Evolutionary conservation across 2,113 vertebrate species (phyloP).

Genomic region (Clarias batrachus): DNA sequence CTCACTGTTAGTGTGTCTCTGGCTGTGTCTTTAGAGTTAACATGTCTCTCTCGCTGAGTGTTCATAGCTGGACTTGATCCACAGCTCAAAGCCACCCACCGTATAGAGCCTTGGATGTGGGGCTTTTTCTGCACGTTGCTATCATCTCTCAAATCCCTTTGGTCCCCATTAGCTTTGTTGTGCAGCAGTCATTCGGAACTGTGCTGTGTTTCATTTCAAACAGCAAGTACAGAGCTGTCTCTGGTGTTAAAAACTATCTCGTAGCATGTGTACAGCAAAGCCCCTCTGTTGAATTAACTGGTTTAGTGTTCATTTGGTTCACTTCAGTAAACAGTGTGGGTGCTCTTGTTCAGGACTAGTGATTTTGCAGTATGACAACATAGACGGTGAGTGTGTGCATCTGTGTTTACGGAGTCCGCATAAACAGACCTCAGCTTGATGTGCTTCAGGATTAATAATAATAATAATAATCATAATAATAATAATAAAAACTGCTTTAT

Average conservation of each 20-base stretch:
- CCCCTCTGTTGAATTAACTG: background rate
- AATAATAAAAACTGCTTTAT: background rate
- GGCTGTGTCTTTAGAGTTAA: background rate
- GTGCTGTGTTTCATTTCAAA: conserved; percentile 22
- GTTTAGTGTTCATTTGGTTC: conserved; percentile 20
- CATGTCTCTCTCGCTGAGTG: background rate
- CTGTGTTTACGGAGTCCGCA: conserved; percentile 18
- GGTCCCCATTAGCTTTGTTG: conserved; percentile 4
- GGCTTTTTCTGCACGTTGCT: conserved; percentile 4
- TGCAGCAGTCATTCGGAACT: background rate
- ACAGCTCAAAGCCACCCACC: conserved; percentile 27
- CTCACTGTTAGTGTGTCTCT: background rate
- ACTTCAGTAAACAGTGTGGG: conserved; percentile 24
- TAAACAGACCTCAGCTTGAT: conserved; percentile 2
- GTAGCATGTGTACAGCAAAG: conserved; percentile 2
- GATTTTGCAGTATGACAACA: conserved; percentile 18
- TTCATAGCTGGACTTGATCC: conserved; percentile 18
- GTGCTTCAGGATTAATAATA: background rate
- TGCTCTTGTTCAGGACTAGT: conserved; percentile 1
- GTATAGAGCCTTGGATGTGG: background rate
- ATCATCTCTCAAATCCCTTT: conserved; percentile 9
- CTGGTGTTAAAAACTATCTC: conserved; percentile 6
- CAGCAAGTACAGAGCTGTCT: conserved; percentile 23
- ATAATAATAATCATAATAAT: no score
- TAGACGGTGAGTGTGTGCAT: conserved; percentile 4